Evolutionary conservation across 2,113 vertebrate genomes (phyloP), one percentile per base, ranked within the genome.

Genomic region (Sylvicapra grimmia): DNA sequence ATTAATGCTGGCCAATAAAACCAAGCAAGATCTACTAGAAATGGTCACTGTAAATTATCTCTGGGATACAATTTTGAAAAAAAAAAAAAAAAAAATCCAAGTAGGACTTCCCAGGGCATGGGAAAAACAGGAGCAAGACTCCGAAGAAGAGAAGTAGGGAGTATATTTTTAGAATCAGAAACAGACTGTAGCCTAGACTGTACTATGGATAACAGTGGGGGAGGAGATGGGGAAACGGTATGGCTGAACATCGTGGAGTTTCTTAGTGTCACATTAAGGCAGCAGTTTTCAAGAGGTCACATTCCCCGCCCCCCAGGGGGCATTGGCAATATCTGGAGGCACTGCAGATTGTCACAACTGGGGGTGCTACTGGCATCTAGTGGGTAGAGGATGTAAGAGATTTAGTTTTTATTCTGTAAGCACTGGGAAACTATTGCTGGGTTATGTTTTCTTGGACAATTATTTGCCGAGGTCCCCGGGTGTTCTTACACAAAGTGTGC

Each of bases 311-410:
- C 14, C 33, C 12, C 7, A 33, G 59, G 18, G 4, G 56, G 15
- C 53, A 68, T 82, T 82, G 27, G 27, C 58, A 59, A 21, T 59
- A 29, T 83, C 44, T 85, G 15, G 27, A 89, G 58, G 51, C 11
- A 29, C 3, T 58, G 16, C 85, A 47, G 29, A 80, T 89, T 86
- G 53, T 86, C 56, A 86, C n/a, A 94, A 29, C 8, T 36, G 89
- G 84, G 14, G 58, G 13, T 94, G 36, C 40, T 97, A 40, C 89
- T 96, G 93, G 93, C 91, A 90, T 93, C 89, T 92, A 92, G 63
- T 96, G 94, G 63, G 96, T 97, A 51, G n/a, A 94, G 40, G 14
- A 19, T 94, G 86, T 13, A 97, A 87, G 36, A 16, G 6, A 89
- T 5, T 56, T 65, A 79, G 21, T 6, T n/a, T 94, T 88, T 84